Evolutionary conservation across 2,888 invertebrate species (phyloP).

Genomic region (Neoascia interrupta): DNA sequence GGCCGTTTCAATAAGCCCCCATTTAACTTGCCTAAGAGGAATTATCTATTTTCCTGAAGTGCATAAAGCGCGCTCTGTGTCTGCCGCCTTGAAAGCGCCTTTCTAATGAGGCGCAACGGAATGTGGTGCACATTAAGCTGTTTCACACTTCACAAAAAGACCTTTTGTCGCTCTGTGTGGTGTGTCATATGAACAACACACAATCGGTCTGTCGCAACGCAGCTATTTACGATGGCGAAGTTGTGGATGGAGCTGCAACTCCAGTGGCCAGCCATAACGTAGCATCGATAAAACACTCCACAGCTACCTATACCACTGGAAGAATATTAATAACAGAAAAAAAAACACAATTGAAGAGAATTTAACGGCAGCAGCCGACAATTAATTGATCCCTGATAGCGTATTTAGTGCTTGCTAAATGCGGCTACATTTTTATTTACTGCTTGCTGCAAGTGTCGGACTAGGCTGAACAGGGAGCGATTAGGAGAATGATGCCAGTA

Average conservation of each 20-base stretch:
- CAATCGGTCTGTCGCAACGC: constrained; percentile 33
- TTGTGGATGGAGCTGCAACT: constrained; percentile 34
- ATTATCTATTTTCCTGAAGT: constrained; percentile 16
- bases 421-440: constrained; percentile 31
- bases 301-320: not conserved
- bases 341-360: constrained; percentile 33
- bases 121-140: constrained; percentile 53
- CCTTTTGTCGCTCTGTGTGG: constrained; percentile 51
- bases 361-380: constrained; percentile 40
- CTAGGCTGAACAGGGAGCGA: constrained; percentile 9
- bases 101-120: constrained; percentile 66
- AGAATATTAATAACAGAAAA: constrained; percentile 2
- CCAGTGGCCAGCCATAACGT: not conserved
- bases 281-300: constrained; percentile 31
- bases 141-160: constrained; percentile 52
- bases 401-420: constrained; percentile 54
- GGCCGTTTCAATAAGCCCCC: constrained; percentile 12
- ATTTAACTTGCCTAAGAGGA: constrained; percentile 3
- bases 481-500: constrained; percentile 38
- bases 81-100: constrained; percentile 42
- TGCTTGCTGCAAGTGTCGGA: constrained; percentile 19
- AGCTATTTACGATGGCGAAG: constrained; percentile 27
- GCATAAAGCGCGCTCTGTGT: constrained; percentile 11
- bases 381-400: constrained; percentile 65
- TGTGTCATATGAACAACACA: constrained; percentile 3